Percentiles rank a stretch among this genome's conserved stretches.
Conservation (phyloP, 1,140 invertebrate species). For the Neoseiulus cucumeris region DNA sequence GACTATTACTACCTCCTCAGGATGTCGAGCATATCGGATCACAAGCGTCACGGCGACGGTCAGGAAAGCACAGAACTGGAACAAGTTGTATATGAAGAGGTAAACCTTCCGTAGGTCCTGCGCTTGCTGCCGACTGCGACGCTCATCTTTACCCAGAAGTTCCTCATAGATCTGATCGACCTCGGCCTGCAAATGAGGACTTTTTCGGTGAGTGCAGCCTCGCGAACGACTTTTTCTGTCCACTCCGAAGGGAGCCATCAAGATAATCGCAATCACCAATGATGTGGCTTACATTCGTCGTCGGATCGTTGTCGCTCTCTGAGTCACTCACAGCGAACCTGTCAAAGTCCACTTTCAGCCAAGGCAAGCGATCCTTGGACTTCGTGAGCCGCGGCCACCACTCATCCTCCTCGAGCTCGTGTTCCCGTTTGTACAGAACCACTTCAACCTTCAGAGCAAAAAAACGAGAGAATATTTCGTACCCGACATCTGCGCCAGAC, state of each 20-base stretch:
- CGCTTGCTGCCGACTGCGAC: constrained; percentile 24
- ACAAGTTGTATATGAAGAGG: constrained; percentile 68
- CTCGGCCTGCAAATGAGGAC: constrained; percentile 19
- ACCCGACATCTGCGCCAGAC: too few species aligned
- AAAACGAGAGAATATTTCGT: constrained; percentile 14
- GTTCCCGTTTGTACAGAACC: constrained; percentile 15
- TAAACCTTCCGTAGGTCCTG: constrained; percentile 62
- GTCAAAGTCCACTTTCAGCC: constrained; percentile 80
- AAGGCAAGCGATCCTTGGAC: constrained; percentile 55
- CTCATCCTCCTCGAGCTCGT: constrained; percentile 27
- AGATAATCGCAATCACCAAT: too few species aligned
- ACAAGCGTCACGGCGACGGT: constrained; percentile 53
- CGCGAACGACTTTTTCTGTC: too few species aligned
- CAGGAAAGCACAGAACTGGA: constrained; percentile 65
- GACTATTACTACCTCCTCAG: constrained; percentile 32
- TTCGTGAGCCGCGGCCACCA: constrained; percentile 64
- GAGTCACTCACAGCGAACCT: constrained; percentile 47
- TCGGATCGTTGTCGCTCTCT: constrained; percentile 37
- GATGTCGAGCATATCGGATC: constrained; percentile 50
- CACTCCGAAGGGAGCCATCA: too few species aligned
- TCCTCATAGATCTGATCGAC: background rate
- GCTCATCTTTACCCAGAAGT: background rate
- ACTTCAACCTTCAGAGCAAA: constrained; percentile 27
- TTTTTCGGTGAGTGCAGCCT: background rate
- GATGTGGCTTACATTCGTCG: background rate